Percentiles rank a stretch among this genome's conserved stretches.
Evolutionary conservation across 2,113 vertebrate genomes (phyloP).

Genomic region (Rhea americana): DNA sequence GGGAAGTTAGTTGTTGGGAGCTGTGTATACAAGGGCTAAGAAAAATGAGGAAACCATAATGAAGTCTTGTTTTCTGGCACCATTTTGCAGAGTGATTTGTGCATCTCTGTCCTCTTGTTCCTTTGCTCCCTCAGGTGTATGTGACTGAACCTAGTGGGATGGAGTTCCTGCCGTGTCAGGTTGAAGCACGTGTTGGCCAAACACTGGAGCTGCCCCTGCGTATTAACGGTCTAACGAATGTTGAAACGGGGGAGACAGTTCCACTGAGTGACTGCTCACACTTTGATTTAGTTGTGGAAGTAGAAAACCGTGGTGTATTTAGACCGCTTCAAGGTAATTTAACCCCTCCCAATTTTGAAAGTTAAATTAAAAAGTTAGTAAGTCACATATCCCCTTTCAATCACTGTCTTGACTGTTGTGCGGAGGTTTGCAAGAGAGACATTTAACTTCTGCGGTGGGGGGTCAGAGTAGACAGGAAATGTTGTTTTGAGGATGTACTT

Average conservation of each 20-base stretch:
- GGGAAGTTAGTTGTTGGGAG: not conserved
- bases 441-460: not conserved
- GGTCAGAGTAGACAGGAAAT: not conserved
- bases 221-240: slow-evolving; percentile 81
- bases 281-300: slow-evolving; percentile 84
- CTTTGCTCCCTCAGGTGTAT: slow-evolving; percentile 79
- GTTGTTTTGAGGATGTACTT: not conserved
- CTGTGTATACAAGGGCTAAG: not conserved
- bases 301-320: slow-evolving; percentile 87
- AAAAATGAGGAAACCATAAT: not conserved
- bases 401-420: not conserved
- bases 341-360: not conserved
- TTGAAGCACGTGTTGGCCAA: slow-evolving; percentile 85
- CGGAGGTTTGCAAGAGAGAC: not conserved
- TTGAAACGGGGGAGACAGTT: slow-evolving; percentile 70
- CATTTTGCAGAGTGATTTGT: not conserved
- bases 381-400: not conserved
- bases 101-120: not conserved
- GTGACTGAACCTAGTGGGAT: slow-evolving; percentile 91
- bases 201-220: slow-evolving; percentile 88
- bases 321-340: slow-evolving; percentile 82
- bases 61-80: not conserved
- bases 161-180: slow-evolving; percentile 87
- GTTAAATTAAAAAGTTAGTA: not conserved
- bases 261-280: slow-evolving; percentile 93